A percentile compares a stretch with the other conserved stretches of the same genome.
Evolutionary conservation across 2,113 vertebrate species (phyloP).

Genomic region (Triplophysa rosa): DNA sequence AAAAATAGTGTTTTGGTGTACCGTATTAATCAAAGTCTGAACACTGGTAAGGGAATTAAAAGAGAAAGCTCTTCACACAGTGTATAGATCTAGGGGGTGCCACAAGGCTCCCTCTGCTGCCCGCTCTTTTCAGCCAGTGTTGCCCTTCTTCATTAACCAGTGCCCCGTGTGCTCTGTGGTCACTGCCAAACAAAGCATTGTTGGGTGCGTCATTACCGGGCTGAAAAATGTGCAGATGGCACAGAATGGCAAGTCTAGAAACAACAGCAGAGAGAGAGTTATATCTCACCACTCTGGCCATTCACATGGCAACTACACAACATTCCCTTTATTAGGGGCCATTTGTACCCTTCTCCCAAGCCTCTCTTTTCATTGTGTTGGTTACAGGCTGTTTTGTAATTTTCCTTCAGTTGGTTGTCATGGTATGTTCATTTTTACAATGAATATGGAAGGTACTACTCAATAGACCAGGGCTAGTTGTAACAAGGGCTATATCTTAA

Average conservation of each 20-base stretch:
- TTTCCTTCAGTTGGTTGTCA: background rate
- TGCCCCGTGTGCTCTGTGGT: background rate
- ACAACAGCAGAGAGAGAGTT: slow-evolving; percentile 26
- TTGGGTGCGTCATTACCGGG: slow-evolving; percentile 15
- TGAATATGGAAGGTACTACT: background rate
- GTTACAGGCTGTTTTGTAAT: background rate
- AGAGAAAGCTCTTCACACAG: background rate
- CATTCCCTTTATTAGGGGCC: slow-evolving; percentile 8
- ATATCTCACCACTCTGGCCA: background rate
- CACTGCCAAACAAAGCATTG: slow-evolving; percentile 21
- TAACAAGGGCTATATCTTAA: too few species aligned
- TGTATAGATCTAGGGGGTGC: background rate
- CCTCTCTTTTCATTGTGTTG: background rate
- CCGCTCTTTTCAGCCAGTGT: background rate
- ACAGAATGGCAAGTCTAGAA: slow-evolving; percentile 24
- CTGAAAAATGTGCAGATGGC: slow-evolving; percentile 37
- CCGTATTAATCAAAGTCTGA: background rate
- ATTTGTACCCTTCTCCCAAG: background rate
- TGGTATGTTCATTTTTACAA: background rate
- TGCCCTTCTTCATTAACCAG: background rate
- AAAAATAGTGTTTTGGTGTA: background rate
- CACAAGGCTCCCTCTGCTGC: background rate
- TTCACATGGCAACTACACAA: slow-evolving; percentile 5
- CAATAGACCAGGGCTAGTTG: too few species aligned
- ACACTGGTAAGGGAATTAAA: background rate